Evolutionary conservation across 2,888 invertebrate genomes (phyloP), one percentile per base, ranked within the genome.

Genomic region (Caenorhabditis imperialis): DNA sequence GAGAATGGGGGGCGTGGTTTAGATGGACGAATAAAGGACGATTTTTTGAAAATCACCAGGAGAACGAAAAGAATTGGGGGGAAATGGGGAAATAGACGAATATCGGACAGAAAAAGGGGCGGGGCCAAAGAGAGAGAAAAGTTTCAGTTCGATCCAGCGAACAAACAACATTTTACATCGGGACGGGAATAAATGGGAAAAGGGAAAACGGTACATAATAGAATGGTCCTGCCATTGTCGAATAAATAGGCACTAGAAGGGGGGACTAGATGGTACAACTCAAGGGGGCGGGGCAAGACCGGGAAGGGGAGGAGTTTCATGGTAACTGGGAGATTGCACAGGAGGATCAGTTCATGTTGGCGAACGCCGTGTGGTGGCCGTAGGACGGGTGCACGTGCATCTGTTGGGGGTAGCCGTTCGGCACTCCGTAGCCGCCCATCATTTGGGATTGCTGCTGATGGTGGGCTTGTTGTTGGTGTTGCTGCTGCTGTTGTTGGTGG

Each of bases 291-390:
- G 30, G 30, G 30, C 30, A 30, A 30, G 30, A 30, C 7, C 6
- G 30, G 30, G 30, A 6, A 30, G 10, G 30, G 10, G 30, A 10
- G 30, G 30, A 30, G 30, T 7, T 7, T 30, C 30, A 30, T 30
- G 30, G 30, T 30, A 30, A 30, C 30, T 6, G 10, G 30, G 30
- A 6, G 6, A 7, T 30, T 30, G 27, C 20, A n/a, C n/a, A n/a
- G n/a, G n/a, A n/a, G n/a, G n/a, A n/a, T 55, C 58, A 58, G 25
- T 69, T 69, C 18, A 69, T 69, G 25, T 69, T 69, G 16, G 67
- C 67, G 20, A 69, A 69, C 14, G 57, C 48, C 8, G 51, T 50
- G 18, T 35, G 63, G 18, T 63, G 63, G 1, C 40, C 63, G 18
- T 57, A 48, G 23, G 50, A 18, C 10, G 48, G 3, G 20, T 57